Evolutionary conservation across 2,113 vertebrate species (phyloP), one percentile per base, ranked within the genome.

Genomic region (Rhynchomys soricoides): DNA sequence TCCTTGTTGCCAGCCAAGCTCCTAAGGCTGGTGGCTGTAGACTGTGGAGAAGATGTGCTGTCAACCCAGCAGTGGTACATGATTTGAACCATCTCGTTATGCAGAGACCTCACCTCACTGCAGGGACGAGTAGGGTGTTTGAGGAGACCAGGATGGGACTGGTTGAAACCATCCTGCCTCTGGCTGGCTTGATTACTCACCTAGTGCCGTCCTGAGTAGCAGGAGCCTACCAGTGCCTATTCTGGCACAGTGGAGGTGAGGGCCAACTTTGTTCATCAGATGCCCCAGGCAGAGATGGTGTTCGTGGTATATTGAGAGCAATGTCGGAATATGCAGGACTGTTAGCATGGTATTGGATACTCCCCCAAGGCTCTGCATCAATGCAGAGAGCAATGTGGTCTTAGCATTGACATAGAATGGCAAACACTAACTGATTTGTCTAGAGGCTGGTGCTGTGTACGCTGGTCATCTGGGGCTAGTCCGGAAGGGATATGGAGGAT

Each of bases 231-330:
- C 45, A 21, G 16, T 3, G 13, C 15, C 10, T 48, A 10, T 50
- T 6, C 37, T 45, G 43, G 37, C 17, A 0, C 1, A 21, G n/a
- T 21, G 10, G 6, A 4, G 15, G 8, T 10, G n/a, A 50, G 64
- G 24, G 37, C 37, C 24, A 31, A 19, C 70, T 31, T 43, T 77
- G 48, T 50, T 45, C 34, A 2, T 71, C 21, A 22, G 73, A 19
- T 10, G 1, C 13, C 29, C 50, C 37, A 81, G 55, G 19, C 48
- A 55, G 75, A 81, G 75, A 17, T 10, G 4, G 13, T 74, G 17
- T 34, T 24, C 5, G n/a, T 45, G 15, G 34, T 26, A 17, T n/a
- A 31, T 11, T 21, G 48, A 66, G 37, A 48, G 50, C 55, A 34
- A 29, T 52, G 26, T 8, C 8, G 22, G 17, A 66, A 3, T 11